Base-by-base conservation (phyloP, 1,140 invertebrate species). In the Eupeodes corollae region DNA sequence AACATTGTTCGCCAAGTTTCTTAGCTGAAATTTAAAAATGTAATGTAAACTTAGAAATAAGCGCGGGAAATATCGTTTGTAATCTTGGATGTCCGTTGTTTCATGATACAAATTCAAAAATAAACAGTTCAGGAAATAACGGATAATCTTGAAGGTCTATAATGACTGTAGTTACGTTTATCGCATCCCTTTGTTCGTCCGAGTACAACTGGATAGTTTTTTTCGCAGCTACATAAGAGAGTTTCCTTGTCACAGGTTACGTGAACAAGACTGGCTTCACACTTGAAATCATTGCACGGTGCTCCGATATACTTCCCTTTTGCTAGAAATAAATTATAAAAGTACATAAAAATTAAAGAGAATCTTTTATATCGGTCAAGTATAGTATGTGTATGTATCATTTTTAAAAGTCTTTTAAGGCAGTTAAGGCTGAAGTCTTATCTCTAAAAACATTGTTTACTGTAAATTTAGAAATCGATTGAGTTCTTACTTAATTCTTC, bases 1-100 rank as follows among this genome's bases (percentile, higher is more conserved):
- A 85, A 67, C 86, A 90, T 66, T 87, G 85, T 61, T 88, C 86
- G 42, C 86, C 86, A 56, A 90, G 71, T 66, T 78, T 80, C 70
- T 84, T 84, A 30, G 85, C 86, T 89, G 69, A 31, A 73, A 70
- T 44, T 5, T n/a, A 13, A 8, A 13, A 38, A 26, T 18, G 9
- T 48, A 13, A 42, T n/a, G 21, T 35, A 14, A 35, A 1, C 19
- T 30, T 34, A 42, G 40, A 5, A 34, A 18, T 21, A 38, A 26
- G 6, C 18, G 38, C 12, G n/a, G 19, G 11, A 3, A 32, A 26
- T n/a, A n/a, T n/a, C n/a, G n/a, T n/a, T n/a, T n/a, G n/a, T n/a
- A n/a, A n/a, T n/a, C 18, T 5, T 32, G 37, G 41, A 16, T 3
- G 6, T 40, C 8, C 9, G n/a, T 11, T 35, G 33, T 11, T 11